Base-by-base conservation (phyloP, 2,113 vertebrate genomes). In the Dolichotis patagonum region DNA sequence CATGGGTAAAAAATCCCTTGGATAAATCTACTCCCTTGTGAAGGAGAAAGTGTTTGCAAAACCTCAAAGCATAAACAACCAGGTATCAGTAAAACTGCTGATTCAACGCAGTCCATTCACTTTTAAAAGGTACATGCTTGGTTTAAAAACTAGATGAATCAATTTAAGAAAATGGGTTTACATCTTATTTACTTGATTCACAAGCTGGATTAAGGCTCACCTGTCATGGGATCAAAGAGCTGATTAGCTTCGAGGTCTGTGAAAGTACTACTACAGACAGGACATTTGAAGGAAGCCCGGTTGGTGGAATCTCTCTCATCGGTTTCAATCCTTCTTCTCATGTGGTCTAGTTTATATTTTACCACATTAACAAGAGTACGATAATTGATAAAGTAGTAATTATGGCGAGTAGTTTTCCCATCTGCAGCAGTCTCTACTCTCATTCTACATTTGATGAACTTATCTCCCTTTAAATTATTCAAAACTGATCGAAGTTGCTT, bases 321-420 rank as follows among this genome's bases (percentile, higher is more conserved):
- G 0, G 99, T 99, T 98, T 99, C 99, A 67, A 99, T 99, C 94
- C 99, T 99, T 1, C 99, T 98, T n/a, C 99, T 99, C 99, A 99
- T 99, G 98, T 99, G 99, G 98, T 99, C 99, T 98, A 99, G 97
- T 97, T 99, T 99, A 96, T 99, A 99, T 97, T 99, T 99, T 71
- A 99, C 99, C 84, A 99, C 99, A 0, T 99, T 99, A 73, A 99
- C 99, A 82, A 99, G 99, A 30, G 99, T 98, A 69, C 99, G 99
- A 98, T 99, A 99, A 98, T 99, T 99, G 98, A 99, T 99, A 98
- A 99, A 99, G 92, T 99, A 99, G 97, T 99, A 99, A 98, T 99
- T 99, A 95, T 99, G 99, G 2, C 99, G 98, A 0, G 99, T 99
- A 38, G 99, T 99, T 98, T 99, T 99, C 92, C 99, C 99, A 43